Conservation (phyloP, 2,113 vertebrate genomes). For the Prietella phreatophila region DNA sequence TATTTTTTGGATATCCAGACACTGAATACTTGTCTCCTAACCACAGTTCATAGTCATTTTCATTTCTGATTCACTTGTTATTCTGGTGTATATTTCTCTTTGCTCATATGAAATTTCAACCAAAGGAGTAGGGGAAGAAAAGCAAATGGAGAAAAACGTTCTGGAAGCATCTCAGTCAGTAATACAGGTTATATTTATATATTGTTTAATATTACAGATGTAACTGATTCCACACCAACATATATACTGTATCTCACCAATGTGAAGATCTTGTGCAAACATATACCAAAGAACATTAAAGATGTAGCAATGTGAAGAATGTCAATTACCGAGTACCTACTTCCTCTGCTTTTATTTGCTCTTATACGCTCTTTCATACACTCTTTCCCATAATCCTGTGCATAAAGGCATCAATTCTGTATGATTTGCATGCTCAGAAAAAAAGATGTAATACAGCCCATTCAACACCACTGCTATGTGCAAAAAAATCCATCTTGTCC, state of each 20-base stretch:
- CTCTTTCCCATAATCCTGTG: not conserved
- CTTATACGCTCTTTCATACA: not conserved
- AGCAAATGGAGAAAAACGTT: not conserved
- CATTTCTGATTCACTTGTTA: not conserved
- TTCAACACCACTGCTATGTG: not conserved
- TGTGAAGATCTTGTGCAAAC: conserved; percentile 2
- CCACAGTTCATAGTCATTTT: not conserved
- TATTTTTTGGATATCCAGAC: not conserved
- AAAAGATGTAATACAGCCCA: not conserved
- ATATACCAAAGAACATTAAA: conserved; percentile 40
- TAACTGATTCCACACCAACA: not conserved
- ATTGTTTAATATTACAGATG: conserved; percentile 32
- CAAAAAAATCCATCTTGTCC: conserved; percentile 33
- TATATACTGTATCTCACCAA: not conserved
- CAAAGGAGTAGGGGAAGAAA: not conserved
- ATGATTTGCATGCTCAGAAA: not conserved
- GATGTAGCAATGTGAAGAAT: conserved; percentile 18
- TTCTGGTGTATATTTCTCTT: conserved; percentile 4
- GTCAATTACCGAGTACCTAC: conserved; percentile 57
- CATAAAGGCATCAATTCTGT: not conserved
- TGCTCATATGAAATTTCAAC: conserved; percentile 20
- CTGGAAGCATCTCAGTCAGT: not conserved
- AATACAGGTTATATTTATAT: conserved; percentile 14
- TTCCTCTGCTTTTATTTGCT: conserved; percentile 7
- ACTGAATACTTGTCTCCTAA: not conserved